Evolutionary conservation across 2,797 vertebrate species (phyloP).

Genomic region (Eremophila alpestris): DNA sequence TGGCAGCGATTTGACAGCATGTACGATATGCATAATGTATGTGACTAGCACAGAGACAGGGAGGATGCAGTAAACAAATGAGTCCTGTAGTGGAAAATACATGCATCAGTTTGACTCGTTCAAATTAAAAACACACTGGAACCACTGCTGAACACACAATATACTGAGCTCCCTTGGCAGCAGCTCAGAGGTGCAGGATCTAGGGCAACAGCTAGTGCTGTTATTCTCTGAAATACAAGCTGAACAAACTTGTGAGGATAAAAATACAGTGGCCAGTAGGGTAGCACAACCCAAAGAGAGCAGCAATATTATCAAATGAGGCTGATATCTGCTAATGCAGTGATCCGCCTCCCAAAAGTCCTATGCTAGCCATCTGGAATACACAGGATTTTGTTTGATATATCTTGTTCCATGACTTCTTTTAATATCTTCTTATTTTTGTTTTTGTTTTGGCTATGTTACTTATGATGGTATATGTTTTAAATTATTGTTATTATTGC

Average conservation of each 20-base stretch:
- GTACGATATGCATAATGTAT: slow-evolving; percentile 20
- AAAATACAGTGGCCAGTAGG: not conserved
- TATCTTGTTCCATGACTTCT: not conserved
- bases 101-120: rapidly evolving
- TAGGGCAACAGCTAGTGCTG: not conserved
- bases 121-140: not conserved
- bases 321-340: not conserved
- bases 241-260: not conserved
- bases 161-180: not conserved
- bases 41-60: not conserved
- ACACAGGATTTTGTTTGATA: not conserved
- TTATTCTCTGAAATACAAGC: not conserved
- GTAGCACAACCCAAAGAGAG: not conserved
- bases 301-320: not conserved
- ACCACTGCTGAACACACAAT: not conserved
- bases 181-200: not conserved
- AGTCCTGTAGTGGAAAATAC: not conserved
- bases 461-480: not conserved
- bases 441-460: not conserved
- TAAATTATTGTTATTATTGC: not conserved
- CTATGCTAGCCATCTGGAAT: not conserved
- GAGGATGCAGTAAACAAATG: not conserved
- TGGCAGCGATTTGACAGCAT: not conserved
- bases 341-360: not conserved
- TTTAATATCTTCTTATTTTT: not conserved